phyloP scores from a whole-genome alignment of 1,140 invertebrate species.

The Scaptomyza graminum region DNA sequence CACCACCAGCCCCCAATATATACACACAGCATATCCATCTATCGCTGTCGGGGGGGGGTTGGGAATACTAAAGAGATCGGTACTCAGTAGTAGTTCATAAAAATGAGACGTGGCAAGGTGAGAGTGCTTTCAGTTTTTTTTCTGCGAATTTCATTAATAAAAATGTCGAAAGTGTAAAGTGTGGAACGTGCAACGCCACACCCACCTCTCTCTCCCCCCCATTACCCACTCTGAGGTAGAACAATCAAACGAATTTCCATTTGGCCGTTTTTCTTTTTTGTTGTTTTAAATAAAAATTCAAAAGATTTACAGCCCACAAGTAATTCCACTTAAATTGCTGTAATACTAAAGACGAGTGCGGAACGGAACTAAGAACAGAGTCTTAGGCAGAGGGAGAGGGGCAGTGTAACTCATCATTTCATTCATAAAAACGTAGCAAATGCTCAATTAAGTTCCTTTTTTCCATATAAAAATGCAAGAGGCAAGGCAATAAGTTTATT shows the following conservation, averaged over 20 bases:
- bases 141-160: slow-evolving; percentile 82
- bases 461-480: slow-evolving; percentile 63
- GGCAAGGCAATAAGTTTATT: slow-evolving; percentile 75
- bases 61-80: neutral
- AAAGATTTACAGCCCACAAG: slow-evolving; percentile 75
- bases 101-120: slow-evolving; percentile 44
- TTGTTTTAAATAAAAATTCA: slow-evolving; percentile 81
- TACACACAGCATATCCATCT: neutral
- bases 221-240: slow-evolving; percentile 30
- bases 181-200: slow-evolving; percentile 46
- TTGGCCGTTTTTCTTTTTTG: slow-evolving; percentile 32
- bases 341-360: slow-evolving; percentile 33
- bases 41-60: neutral
- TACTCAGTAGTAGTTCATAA: slow-evolving; percentile 56
- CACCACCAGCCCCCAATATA: slow-evolving; percentile 16
- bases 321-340: slow-evolving; percentile 78
- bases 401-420: slow-evolving; percentile 35
- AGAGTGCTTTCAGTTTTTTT: slow-evolving; percentile 21
- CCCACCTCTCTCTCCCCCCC: neutral
- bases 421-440: slow-evolving; percentile 71
- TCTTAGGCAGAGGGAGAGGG: neutral
- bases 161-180: slow-evolving; percentile 81
- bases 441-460: slow-evolving; percentile 76
- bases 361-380: slow-evolving; percentile 10
- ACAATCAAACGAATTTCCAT: slow-evolving; percentile 73